Conservation (phyloP, 2,888 invertebrate genomes). For the Chironomus riparius region DNA sequence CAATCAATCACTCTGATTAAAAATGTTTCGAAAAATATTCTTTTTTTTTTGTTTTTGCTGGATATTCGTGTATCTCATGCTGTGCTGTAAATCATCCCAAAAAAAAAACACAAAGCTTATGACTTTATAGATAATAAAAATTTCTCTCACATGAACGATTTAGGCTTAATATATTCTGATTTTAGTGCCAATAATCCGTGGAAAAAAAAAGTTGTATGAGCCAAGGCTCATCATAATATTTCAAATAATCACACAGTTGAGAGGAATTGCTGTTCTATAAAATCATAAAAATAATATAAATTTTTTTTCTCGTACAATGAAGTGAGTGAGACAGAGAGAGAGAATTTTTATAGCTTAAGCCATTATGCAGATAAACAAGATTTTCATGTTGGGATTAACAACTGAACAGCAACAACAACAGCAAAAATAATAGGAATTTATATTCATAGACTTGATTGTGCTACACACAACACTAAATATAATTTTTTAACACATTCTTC, state of each 20-base stretch:
- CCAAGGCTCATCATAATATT: neutral
- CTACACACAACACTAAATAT: no score
- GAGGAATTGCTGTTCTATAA: no score
- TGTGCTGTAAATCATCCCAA: no score
- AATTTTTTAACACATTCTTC: no score
- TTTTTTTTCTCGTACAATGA: no score
- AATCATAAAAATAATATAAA: no score
- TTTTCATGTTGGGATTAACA: neutral
- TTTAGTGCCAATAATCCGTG: neutral
- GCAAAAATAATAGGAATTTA: no score
- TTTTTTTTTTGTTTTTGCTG: neutral
- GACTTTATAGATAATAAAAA: neutral
- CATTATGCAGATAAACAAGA: conserved; percentile 8
- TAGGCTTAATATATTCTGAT: neutral
- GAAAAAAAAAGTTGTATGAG: neutral
- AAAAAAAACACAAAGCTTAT: neutral
- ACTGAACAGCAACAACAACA: neutral
- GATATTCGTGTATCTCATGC: neutral
- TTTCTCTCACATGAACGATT: neutral
- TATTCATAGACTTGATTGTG: no score
- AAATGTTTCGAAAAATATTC: neutral
- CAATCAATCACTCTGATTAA: neutral
- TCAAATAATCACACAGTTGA: neutral
- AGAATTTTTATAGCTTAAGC: neutral
- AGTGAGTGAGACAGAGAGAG: neutral